Percentiles rank a stretch among this genome's conserved stretches.
Conservation (phyloP, 1,140 invertebrate species). For the Formica exsecta region DNA sequence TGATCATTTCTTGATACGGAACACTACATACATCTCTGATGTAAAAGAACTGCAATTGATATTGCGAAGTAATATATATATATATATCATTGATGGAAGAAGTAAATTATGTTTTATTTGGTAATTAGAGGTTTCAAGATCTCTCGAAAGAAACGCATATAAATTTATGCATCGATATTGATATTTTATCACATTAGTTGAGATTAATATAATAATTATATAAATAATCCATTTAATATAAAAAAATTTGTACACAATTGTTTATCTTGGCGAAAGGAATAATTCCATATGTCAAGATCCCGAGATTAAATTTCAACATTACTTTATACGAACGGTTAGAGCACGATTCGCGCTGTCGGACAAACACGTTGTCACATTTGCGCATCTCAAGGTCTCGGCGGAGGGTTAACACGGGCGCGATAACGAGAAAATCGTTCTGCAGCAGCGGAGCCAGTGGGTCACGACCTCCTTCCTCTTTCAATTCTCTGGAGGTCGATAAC, state of each 20-base stretch:
- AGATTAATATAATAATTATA: too few relatives aligned
- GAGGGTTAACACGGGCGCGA: conserved; percentile 68
- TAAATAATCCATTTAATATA: too few relatives aligned
- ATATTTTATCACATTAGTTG: neutral
- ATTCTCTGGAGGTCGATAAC: conserved; percentile 78
- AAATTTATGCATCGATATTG: too few relatives aligned
- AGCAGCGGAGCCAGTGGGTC: conserved; percentile 76
- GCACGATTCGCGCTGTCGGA: conserved; percentile 3
- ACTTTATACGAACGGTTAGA: neutral
- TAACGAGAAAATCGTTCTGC: conserved; percentile 78
- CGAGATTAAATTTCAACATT: neutral
- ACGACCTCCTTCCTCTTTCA: conserved; percentile 79
- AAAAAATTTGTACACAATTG: too few relatives aligned
- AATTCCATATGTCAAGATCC: too few relatives aligned
- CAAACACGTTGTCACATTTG: conserved; percentile 67
- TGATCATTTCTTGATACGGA: neutral
- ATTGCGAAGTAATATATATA: neutral
- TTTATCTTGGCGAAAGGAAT: too few relatives aligned
- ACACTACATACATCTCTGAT: neutral
- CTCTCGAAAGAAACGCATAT: neutral
- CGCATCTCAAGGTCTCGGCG: conserved; percentile 75
- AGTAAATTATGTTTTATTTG: neutral
- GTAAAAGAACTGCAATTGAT: neutral
- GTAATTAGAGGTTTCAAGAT: neutral
- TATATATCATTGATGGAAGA: neutral